Conservation (phyloP, 2,113 vertebrate species). For the Etheostoma spectabile region DNA sequence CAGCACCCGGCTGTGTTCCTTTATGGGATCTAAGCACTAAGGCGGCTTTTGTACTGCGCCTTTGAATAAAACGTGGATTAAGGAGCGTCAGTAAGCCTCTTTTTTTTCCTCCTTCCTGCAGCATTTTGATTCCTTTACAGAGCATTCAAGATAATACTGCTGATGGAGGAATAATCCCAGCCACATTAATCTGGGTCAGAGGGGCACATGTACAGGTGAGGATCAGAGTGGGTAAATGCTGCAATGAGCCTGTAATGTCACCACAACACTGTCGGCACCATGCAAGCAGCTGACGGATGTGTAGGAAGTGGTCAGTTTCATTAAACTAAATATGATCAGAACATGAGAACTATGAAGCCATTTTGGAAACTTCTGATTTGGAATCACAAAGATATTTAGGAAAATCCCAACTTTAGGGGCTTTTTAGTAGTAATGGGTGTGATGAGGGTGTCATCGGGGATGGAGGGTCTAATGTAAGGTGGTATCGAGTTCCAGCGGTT, state of each 20-base stretch:
- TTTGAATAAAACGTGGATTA: slow-evolving; percentile 70
- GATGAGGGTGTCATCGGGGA: background rate
- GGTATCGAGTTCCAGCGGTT: background rate
- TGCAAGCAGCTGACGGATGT: too few relatives aligned
- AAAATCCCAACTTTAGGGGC: background rate
- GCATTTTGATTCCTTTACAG: slow-evolving; percentile 54
- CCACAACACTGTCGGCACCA: background rate
- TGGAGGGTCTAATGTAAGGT: background rate
- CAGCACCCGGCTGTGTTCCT: slow-evolving; percentile 41
- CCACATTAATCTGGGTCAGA: slow-evolving; percentile 56
- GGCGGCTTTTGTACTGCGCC: slow-evolving; percentile 48
- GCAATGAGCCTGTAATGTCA: slow-evolving; percentile 20
- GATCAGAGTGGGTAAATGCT: slow-evolving; percentile 30
- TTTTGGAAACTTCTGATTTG: background rate
- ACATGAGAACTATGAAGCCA: background rate
- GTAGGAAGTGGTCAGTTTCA: background rate
- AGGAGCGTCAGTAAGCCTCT: slow-evolving; percentile 64
- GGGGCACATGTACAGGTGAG: slow-evolving; percentile 53
- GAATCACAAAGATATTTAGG: background rate
- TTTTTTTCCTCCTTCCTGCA: slow-evolving; percentile 61
- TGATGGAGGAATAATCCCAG: slow-evolving; percentile 66
- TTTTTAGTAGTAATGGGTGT: background rate
- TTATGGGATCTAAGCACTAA: slow-evolving; percentile 52
- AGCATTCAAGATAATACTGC: slow-evolving; percentile 45
- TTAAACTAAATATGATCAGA: background rate